Evolutionary conservation across 1,140 invertebrate genomes (phyloP).

Genomic region (Philotrypesis tridentata): DNA sequence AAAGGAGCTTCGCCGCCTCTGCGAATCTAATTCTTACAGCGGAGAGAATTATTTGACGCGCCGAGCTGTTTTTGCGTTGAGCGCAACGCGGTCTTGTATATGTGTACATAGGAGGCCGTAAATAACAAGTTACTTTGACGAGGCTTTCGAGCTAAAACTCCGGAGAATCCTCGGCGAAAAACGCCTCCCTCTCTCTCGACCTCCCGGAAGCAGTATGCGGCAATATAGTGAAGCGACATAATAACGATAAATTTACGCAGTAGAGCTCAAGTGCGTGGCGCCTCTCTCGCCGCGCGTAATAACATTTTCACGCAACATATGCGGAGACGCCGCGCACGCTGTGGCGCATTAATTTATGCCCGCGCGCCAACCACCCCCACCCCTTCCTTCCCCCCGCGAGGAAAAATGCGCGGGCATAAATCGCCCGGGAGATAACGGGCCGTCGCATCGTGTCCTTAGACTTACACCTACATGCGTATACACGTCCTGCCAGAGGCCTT

Average conservation of each 20-base stretch:
- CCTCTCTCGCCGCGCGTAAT: background rate
- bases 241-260: conserved; percentile 33
- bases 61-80: too few relatives aligned
- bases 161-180: background rate
- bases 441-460: background rate
- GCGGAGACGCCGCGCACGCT: background rate
- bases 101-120: too few relatives aligned
- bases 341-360: conserved; percentile 28
- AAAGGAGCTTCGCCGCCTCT: too few relatives aligned
- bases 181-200: background rate
- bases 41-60: too few relatives aligned
- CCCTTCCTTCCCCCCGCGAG: too few relatives aligned
- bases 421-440: background rate
- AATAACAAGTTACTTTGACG: too few relatives aligned
- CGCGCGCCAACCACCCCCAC: too few relatives aligned
- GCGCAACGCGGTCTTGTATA: too few relatives aligned
- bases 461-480: background rate
- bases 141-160: too few relatives aligned
- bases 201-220: background rate
- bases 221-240: background rate
- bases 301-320: background rate
- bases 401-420: conserved; percentile 28
- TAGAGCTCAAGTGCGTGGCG: conserved; percentile 18
- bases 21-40: too few relatives aligned
- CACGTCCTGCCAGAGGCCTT: background rate